phyloP scores from a whole-genome alignment of 2,797 vertebrate genomes.

The Triplophysa bombifrons region DNA sequence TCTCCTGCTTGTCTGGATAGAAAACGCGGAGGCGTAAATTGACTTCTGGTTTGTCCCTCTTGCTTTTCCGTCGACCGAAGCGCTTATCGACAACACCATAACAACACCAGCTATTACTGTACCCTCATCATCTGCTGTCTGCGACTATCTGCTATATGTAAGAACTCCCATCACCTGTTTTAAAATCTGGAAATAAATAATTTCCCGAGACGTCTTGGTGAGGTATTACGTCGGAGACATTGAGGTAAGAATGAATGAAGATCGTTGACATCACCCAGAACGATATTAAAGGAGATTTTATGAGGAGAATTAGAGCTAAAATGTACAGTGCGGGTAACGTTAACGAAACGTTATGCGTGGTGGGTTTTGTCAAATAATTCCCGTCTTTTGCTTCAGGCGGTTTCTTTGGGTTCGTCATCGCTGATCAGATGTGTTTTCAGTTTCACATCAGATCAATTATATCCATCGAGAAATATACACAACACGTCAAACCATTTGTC shows the following conservation, averaged over 20 bases:
- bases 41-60: conserved; percentile 26
- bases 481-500: not conserved
- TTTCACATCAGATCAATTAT: not conserved
- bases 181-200: not conserved
- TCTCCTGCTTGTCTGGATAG: too few relatives aligned
- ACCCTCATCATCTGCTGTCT: not conserved
- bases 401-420: not conserved
- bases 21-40: conserved; percentile 40
- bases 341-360: not conserved
- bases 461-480: not conserved
- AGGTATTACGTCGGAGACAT: not conserved
- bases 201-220: not conserved
- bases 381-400: not conserved
- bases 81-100: conserved; percentile 43
- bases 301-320: not conserved
- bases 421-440: not conserved
- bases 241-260: conserved; percentile 28
- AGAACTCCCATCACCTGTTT: not conserved
- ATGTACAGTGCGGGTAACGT: not conserved
- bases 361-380: not conserved
- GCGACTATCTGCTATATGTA: not conserved
- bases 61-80: conserved; percentile 24
- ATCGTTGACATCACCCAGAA: too few relatives aligned
- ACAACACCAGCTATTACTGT: conserved; percentile 20
- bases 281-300: not conserved